These are phyloP conservation scores for Phalangium opilio DNA, from an alignment of 2,888 invertebrate genomes.

Conservation along the genomic window DNA sequence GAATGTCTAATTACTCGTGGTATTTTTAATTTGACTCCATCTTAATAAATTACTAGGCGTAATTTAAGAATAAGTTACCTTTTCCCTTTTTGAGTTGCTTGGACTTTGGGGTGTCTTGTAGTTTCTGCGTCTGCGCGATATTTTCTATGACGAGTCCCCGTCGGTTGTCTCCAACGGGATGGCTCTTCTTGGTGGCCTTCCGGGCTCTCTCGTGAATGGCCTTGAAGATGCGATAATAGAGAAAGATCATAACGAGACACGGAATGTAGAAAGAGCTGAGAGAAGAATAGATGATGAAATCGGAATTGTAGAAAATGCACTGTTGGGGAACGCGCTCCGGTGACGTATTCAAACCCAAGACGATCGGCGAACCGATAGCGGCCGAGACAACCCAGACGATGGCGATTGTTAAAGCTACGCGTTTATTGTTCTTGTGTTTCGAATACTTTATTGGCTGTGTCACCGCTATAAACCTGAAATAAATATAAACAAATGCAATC, in stretches of 20 bases:
- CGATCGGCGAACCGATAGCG: constrained; percentile 90
- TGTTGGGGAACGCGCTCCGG: constrained; percentile 52
- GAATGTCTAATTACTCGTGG: no score
- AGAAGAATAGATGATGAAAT: constrained; percentile 95
- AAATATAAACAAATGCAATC: constrained; percentile 2
- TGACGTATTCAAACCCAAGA: constrained; percentile 86
- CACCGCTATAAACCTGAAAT: constrained; percentile 88
- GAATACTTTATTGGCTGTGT: constrained; percentile 98
- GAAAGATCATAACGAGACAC: constrained; percentile 92
- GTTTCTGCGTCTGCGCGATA: background rate
- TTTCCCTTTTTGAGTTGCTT: no score
- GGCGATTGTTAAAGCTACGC: constrained; percentile 86
- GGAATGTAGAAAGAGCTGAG: constrained; percentile 98
- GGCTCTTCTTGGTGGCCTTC: constrained; percentile 55
- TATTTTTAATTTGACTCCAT: no score
- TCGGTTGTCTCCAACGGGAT: background rate
- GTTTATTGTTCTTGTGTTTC: constrained; percentile 84
- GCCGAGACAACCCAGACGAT: constrained; percentile 91
- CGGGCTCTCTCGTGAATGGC: constrained; percentile 68
- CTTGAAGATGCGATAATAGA: constrained; percentile 95
- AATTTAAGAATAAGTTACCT: no score
- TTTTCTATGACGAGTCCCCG: background rate
- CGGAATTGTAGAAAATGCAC: constrained; percentile 93
- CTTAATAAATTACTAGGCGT: no score
- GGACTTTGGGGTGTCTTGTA: background rate